Conservation (phyloP, 2,888 invertebrate genomes). For the Strigamia maritima region DNA sequence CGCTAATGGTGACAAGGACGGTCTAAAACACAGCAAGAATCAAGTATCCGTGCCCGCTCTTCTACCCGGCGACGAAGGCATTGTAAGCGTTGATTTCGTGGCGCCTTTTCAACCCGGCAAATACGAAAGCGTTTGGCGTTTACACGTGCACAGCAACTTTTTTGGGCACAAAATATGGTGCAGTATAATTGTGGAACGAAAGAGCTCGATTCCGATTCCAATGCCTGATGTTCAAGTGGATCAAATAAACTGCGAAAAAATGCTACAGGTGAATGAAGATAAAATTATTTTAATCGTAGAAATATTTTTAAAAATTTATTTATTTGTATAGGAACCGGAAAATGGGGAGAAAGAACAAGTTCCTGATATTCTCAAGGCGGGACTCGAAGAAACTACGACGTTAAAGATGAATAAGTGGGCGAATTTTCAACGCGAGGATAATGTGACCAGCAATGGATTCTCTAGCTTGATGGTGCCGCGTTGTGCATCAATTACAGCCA, state of each 20-base stretch:
- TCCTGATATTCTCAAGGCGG: slow-evolving; percentile 31
- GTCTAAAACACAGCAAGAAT: slow-evolving; percentile 44
- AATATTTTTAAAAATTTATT: background rate
- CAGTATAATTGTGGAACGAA: slow-evolving; percentile 44
- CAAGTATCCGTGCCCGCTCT: slow-evolving; percentile 48
- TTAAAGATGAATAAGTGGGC: slow-evolving; percentile 40
- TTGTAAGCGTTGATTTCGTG: slow-evolving; percentile 48
- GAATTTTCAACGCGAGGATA: background rate
- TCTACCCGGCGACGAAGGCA: slow-evolving; percentile 48
- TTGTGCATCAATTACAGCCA: slow-evolving; percentile 48
- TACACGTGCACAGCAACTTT: slow-evolving; percentile 47
- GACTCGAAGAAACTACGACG: background rate
- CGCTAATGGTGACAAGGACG: slow-evolving; percentile 38
- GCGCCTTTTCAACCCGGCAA: slow-evolving; percentile 48
- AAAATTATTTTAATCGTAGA: background rate
- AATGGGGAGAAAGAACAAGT: slow-evolving; percentile 28
- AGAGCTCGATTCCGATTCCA: background rate
- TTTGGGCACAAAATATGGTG: slow-evolving; percentile 53
- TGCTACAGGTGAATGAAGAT: background rate
- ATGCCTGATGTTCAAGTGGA: background rate
- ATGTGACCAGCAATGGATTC: slow-evolving; percentile 41
- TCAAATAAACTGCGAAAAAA: background rate
- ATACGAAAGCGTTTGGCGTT: slow-evolving; percentile 52
- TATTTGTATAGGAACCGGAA: background rate
- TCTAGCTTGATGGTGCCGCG: slow-evolving; percentile 45